Conservation (phyloP, 2,888 invertebrate genomes). For the Cataglyphis altisquamis region DNA sequence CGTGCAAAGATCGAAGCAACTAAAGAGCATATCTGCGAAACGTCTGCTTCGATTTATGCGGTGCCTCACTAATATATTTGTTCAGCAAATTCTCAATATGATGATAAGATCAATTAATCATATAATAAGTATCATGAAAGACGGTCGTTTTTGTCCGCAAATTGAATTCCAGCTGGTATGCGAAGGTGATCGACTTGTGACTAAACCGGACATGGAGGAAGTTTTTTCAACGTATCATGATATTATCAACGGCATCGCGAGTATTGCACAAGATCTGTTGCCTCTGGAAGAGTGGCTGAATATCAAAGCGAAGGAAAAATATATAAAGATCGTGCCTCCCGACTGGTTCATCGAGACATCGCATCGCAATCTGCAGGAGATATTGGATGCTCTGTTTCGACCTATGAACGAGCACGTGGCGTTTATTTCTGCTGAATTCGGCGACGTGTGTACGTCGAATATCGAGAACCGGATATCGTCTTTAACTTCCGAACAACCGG, state of each 20-base stretch:
- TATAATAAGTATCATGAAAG: conserved; percentile 88
- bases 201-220: conserved; percentile 88
- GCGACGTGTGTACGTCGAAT: conserved; percentile 68
- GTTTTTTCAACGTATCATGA: conserved; percentile 88
- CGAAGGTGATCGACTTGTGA: conserved; percentile 86
- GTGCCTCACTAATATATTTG: conserved; percentile 87
- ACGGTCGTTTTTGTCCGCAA: conserved; percentile 88
- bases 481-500: conserved; percentile 64
- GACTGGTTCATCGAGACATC: conserved; percentile 86
- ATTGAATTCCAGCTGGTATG: conserved; percentile 88
- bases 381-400: conserved; percentile 72
- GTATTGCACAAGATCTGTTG: conserved; percentile 88
- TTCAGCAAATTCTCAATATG: conserved; percentile 89
- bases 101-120: conserved; percentile 90
- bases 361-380: conserved; percentile 74
- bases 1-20: conserved; percentile 53
- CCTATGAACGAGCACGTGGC: conserved; percentile 73
- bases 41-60: conserved; percentile 83
- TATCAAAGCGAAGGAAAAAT: conserved; percentile 85
- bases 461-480: conserved; percentile 63
- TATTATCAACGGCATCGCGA: conserved; percentile 88
- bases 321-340: conserved; percentile 88
- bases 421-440: conserved; percentile 74
- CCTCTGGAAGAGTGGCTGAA: conserved; percentile 88
- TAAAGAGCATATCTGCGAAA: conserved; percentile 78